Percentiles rank a stretch among this genome's conserved stretches.
Evolutionary conservation across 2,113 vertebrate genomes (phyloP).

Genomic region (Leptocoma aspasia): DNA sequence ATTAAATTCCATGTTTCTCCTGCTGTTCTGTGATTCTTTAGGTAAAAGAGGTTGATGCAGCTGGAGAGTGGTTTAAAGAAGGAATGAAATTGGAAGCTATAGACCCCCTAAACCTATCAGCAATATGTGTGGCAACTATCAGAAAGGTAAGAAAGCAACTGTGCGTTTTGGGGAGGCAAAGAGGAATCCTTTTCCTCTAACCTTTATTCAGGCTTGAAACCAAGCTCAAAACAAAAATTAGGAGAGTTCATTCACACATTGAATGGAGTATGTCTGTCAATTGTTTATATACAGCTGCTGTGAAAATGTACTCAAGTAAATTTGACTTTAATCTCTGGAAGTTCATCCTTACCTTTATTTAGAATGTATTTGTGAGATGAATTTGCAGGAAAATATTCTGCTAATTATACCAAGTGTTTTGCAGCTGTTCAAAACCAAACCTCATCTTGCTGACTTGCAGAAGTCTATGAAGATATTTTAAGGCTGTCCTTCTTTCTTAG

Average conservation of each 20-base stretch:
- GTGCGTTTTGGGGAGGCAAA: not conserved
- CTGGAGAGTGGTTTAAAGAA: conserved; percentile 94
- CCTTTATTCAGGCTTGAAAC: not conserved
- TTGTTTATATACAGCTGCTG: not conserved
- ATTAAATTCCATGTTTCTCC: not conserved
- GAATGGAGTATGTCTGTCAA: not conserved
- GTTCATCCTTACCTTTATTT: not conserved
- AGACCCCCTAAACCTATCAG: conserved; percentile 96
- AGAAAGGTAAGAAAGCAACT: conserved; percentile 84
- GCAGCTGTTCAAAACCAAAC: not conserved
- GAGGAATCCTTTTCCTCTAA: not conserved
- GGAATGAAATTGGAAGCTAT: conserved; percentile 99
- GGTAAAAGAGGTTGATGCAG: conserved; percentile 95
- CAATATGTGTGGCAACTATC: conserved; percentile 98
- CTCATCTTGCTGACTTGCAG: not conserved
- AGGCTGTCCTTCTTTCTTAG: not conserved
- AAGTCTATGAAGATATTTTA: not conserved
- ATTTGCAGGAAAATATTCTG: not conserved
- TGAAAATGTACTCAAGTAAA: not conserved
- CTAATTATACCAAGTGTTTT: not conserved
- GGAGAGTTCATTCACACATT: not conserved
- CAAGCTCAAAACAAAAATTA: not conserved
- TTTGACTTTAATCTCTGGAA: not conserved
- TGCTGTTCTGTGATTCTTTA: conserved; percentile 62
- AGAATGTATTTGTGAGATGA: not conserved